phyloP scores from a whole-genome alignment of 2,113 vertebrate species.

The Euleptes europaea region DNA sequence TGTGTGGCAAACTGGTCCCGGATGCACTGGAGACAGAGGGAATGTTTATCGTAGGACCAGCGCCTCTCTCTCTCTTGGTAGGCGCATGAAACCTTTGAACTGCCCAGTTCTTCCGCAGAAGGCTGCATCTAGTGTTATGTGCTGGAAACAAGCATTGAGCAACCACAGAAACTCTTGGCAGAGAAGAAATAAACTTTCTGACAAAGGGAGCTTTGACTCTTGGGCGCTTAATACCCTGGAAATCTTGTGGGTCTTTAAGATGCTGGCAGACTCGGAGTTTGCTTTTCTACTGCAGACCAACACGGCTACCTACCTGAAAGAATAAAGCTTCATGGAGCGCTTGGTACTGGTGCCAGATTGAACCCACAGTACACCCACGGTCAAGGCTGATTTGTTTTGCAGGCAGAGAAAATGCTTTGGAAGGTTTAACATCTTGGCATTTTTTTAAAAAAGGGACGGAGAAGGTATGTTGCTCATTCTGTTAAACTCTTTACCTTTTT shows the following conservation, averaged over 20 bases:
- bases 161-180: slow-evolving; percentile 11
- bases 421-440: background rate
- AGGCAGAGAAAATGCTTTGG: slow-evolving; percentile 26
- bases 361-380: background rate
- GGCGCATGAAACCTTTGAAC: background rate
- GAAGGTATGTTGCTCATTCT: slow-evolving; percentile 52
- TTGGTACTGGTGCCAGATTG: background rate
- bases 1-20: background rate
- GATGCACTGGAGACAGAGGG: rapidly evolving
- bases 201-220: no score
- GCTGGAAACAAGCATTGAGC: background rate
- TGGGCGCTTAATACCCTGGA: no score
- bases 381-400: background rate
- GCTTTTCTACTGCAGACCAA: no score
- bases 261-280: no score
- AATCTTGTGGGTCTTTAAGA: no score
- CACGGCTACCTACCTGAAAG: no score
- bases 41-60: background rate
- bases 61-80: no score
- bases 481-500: background rate
- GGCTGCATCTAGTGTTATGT: background rate
- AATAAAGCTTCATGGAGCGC: background rate
- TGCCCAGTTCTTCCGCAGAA: background rate
- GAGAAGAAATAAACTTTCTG: slow-evolving; percentile 24
- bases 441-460: slow-evolving; percentile 38